phyloP scores from a whole-genome alignment of 1,140 invertebrate species.

The Diachasmimorpha longicaudata region DNA sequence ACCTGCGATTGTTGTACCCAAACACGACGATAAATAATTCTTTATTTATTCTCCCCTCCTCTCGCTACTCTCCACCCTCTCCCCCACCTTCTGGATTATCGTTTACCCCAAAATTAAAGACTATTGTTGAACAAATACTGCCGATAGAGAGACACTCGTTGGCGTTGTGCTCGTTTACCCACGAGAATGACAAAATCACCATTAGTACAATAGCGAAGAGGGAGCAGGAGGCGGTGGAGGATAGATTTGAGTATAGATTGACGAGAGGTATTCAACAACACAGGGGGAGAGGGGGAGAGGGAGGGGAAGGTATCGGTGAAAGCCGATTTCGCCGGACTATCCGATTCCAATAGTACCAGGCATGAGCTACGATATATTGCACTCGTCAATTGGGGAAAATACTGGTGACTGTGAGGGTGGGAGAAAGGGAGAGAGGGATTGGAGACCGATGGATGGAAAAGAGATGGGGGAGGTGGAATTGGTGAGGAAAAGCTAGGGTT shows the following conservation, averaged over 20 bases:
- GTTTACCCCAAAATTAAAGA: too few relatives aligned
- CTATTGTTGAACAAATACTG: too few relatives aligned
- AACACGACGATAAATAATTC: too few relatives aligned
- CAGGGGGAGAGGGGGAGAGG: background rate
- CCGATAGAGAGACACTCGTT: background rate
- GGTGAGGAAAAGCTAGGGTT: background rate
- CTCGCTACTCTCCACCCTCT: too few relatives aligned
- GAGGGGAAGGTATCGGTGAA: too few relatives aligned
- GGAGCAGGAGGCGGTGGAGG: background rate
- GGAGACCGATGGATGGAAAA: background rate
- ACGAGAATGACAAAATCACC: background rate
- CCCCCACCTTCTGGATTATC: too few relatives aligned
- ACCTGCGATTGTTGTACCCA: too few relatives aligned
- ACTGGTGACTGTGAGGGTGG: background rate
- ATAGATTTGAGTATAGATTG: background rate
- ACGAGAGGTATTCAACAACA: background rate
- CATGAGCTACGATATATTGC: background rate
- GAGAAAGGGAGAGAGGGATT: background rate
- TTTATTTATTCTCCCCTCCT: too few relatives aligned
- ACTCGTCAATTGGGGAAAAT: constrained; percentile 4
- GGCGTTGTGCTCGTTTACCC: background rate
- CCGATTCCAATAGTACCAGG: background rate
- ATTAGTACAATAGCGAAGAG: background rate
- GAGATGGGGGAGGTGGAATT: background rate
- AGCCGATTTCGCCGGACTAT: background rate